These are phyloP conservation scores for Ageneiosus marmoratus DNA, from an alignment of 2,113 vertebrate genomes.

Conservation along the genomic window DNA sequence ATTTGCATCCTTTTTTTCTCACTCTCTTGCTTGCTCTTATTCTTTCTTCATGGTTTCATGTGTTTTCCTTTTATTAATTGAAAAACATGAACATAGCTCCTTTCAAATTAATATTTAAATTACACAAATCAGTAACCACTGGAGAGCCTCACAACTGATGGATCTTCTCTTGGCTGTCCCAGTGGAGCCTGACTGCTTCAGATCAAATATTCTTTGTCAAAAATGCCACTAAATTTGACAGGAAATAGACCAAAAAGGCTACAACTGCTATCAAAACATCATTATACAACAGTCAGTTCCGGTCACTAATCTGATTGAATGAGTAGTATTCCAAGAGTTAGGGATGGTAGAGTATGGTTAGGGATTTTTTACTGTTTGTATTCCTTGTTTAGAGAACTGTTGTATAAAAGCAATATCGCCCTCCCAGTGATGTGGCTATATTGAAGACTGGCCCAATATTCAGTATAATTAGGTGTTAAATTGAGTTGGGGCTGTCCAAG, in stretches of 20 bases:
- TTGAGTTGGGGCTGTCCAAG: too few species aligned
- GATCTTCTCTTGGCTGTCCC: not conserved
- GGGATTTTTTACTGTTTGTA: not conserved
- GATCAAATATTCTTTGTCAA: constrained; percentile 6
- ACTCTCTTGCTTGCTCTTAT: not conserved
- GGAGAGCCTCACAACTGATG: not conserved
- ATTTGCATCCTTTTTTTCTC: not conserved
- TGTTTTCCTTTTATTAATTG: not conserved
- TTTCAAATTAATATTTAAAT: constrained; percentile 43
- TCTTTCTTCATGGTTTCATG: constrained; percentile 40
- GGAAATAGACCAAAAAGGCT: not conserved
- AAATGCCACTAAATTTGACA: constrained; percentile 14
- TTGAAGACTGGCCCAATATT: too few species aligned
- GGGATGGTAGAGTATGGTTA: too few species aligned
- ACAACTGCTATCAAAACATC: not conserved
- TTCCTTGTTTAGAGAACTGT: not conserved
- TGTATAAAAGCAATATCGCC: not conserved
- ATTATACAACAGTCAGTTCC: not conserved
- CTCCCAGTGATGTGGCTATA: too few species aligned
- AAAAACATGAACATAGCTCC: constrained; percentile 32
- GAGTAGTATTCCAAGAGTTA: not conserved
- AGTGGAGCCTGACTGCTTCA: not conserved
- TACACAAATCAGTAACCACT: constrained; percentile 25
- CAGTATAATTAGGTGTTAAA: not conserved
- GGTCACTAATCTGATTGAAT: not conserved